These are phyloP conservation scores for Nyctalus aviator DNA, from an alignment of 2,797 vertebrate species.

Conservation along the genomic window DNA sequence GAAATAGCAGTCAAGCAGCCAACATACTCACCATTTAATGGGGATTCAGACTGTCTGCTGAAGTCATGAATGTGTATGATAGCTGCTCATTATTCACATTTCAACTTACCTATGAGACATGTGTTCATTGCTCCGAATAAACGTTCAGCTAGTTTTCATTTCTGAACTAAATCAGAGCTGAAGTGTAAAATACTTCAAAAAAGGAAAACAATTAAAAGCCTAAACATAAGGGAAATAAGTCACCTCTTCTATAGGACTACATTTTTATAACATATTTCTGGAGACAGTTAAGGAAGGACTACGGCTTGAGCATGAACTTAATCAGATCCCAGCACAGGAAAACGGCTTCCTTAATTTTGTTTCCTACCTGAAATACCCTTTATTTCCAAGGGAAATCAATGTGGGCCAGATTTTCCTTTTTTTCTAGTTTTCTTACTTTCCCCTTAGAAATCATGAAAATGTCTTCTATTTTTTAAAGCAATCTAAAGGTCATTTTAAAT, in stretches of 20 bases:
- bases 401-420: neutral
- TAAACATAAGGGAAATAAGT: neutral
- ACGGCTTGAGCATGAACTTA: neutral
- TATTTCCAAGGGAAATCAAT: neutral
- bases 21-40: neutral
- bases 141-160: neutral
- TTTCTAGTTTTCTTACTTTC: neutral
- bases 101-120: neutral
- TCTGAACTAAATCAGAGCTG: neutral
- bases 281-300: neutral
- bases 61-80: neutral
- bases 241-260: neutral
- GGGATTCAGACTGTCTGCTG: neutral
- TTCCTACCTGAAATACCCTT: neutral
- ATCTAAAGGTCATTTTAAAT: constrained; percentile 14
- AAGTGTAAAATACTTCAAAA: neutral
- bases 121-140: neutral
- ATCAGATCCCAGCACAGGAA: neutral
- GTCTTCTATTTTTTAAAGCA: neutral
- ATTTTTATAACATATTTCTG: constrained; percentile 9
- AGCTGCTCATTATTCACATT: neutral
- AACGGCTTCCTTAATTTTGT: constrained; percentile 46
- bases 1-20: neutral
- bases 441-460: neutral
- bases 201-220: neutral